A percentile compares a stretch with the other conserved stretches of the same genome.
These are phyloP conservation scores for Oceanites oceanicus DNA, from an alignment of 2,113 vertebrate species.

Conservation along the genomic window DNA sequence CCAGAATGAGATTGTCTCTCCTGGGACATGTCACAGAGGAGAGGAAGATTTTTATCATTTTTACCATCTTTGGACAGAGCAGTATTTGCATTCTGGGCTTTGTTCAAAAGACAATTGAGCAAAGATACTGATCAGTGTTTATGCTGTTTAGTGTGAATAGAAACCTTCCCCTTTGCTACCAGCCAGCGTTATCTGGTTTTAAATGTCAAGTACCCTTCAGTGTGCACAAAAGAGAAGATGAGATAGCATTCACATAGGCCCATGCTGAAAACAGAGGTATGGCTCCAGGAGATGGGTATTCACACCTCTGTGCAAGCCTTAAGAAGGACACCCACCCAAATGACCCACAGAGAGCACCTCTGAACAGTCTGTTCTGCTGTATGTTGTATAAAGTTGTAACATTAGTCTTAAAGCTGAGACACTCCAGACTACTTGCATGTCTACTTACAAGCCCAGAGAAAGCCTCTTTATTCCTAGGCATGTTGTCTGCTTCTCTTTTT, in stretches of 20 bases:
- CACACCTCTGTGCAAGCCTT: neutral
- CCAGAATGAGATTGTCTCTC: neutral
- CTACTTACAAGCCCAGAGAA: neutral
- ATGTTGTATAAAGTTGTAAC: neutral
- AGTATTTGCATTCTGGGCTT: conserved; percentile 31
- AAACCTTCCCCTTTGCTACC: conserved; percentile 24
- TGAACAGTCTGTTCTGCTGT: neutral
- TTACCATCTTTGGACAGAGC: neutral
- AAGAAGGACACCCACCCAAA: neutral
- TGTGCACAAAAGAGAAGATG: conserved; percentile 12
- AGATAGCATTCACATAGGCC: conserved; percentile 56
- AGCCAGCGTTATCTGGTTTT: conserved; percentile 57
- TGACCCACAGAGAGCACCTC: neutral
- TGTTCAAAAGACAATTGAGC: conserved; percentile 58
- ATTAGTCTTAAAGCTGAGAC: neutral
- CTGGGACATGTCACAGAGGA: neutral
- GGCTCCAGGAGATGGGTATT: neutral
- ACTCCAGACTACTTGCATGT: neutral
- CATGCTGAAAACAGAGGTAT: neutral
- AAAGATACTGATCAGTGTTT: conserved; percentile 61
- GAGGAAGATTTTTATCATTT: neutral
- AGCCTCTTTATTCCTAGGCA: neutral
- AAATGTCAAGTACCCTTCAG: conserved; percentile 61
- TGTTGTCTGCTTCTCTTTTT: neutral
- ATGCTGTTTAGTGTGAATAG: neutral